phyloP scores from a whole-genome alignment of 2,888 invertebrate species.

The Asteroscopus sphinx region DNA sequence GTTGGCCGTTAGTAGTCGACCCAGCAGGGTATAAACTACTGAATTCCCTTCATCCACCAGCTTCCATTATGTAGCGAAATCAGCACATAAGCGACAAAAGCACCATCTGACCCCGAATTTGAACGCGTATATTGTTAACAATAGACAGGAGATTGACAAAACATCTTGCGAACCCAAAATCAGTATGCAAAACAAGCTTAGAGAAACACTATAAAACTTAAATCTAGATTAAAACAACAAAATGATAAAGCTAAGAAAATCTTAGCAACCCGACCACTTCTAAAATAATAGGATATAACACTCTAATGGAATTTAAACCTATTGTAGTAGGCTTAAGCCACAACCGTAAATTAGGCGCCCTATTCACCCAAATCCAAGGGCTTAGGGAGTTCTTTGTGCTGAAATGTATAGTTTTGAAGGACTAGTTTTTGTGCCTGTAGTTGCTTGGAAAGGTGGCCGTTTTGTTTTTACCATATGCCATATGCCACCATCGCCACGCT shows the following conservation, averaged over 20 bases:
- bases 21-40: too few relatives aligned
- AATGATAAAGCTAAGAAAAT: slow-evolving; percentile 19
- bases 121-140: too few relatives aligned
- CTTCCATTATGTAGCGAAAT: too few relatives aligned
- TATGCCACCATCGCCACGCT: too few relatives aligned
- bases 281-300: slow-evolving; percentile 22
- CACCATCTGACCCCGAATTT: too few relatives aligned
- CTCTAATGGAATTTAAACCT: slow-evolving; percentile 32
- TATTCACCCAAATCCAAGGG: slow-evolving; percentile 32
- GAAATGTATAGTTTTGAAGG: slow-evolving; percentile 6
- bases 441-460: neutral
- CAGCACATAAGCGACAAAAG: too few relatives aligned
- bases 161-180: neutral
- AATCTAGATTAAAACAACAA: slow-evolving; percentile 11
- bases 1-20: too few relatives aligned
- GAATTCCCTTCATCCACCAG: too few relatives aligned
- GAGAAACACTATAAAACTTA: neutral
- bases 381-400: slow-evolving; percentile 23
- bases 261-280: neutral
- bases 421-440: slow-evolving; percentile 18
- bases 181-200: slow-evolving; percentile 12
- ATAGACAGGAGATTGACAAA: too few relatives aligned
- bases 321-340: slow-evolving; percentile 24
- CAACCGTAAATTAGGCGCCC: slow-evolving; percentile 40
- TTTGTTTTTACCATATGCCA: neutral